phyloP scores from a whole-genome alignment of 30 jellyfish, hydroid and myxozoan species.

The Morbakka virulenta region DNA sequence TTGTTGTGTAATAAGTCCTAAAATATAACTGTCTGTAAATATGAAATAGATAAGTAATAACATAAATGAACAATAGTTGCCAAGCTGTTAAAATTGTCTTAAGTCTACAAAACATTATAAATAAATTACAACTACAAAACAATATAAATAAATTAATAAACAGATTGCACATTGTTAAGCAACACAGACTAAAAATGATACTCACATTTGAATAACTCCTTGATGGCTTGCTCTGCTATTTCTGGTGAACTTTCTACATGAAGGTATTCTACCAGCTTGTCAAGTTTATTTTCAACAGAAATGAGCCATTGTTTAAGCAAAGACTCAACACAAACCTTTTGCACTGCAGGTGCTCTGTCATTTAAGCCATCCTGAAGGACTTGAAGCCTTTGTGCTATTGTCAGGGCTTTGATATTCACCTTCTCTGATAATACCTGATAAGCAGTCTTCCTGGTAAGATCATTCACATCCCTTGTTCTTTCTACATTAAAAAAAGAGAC shows the following conservation, averaged over 20 bases:
- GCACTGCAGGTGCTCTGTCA: slow-evolving; percentile 71
- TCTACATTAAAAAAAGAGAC: slow-evolving; percentile 24
- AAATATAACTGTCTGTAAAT: too few relatives aligned
- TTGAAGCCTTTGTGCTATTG: slow-evolving; percentile 82
- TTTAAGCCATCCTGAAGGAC: slow-evolving; percentile 70
- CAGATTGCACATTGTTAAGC: too few relatives aligned
- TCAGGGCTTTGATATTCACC: slow-evolving; percentile 72
- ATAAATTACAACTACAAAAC: too few relatives aligned
- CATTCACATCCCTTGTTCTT: slow-evolving; percentile 87
- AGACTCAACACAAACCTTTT: slow-evolving; percentile 60
- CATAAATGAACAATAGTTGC: background rate
- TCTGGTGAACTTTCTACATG: slow-evolving; percentile 88
- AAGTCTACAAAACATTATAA: background rate
- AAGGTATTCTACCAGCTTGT: slow-evolving; percentile 62
- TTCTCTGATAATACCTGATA: slow-evolving; percentile 63
- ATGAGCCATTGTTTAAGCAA: slow-evolving; percentile 77
- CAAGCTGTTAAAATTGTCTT: background rate
- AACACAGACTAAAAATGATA: too few relatives aligned
- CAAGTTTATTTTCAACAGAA: slow-evolving; percentile 45
- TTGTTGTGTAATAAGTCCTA: too few relatives aligned
- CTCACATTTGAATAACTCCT: slow-evolving; percentile 80
- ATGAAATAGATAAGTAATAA: background rate
- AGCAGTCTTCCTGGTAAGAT: slow-evolving; percentile 77
- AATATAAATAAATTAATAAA: too few relatives aligned
- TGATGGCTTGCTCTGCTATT: slow-evolving; percentile 44